phyloP scores from a whole-genome alignment of 2,888 invertebrate species.

The Dasysyrphus tricinctus region DNA sequence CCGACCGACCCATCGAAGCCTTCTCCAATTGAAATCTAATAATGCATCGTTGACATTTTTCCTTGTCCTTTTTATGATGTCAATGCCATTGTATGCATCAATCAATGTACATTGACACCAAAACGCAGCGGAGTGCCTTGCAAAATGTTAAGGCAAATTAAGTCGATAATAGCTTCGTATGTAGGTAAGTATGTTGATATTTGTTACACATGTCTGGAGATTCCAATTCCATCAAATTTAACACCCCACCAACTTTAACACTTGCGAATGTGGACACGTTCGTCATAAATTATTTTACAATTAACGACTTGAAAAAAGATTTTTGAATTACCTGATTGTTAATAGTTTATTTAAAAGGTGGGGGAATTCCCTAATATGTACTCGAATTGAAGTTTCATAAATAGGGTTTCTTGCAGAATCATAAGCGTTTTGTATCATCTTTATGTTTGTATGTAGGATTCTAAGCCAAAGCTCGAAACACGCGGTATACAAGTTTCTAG shows the following conservation, averaged over 20 bases:
- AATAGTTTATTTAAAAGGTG: not conserved
- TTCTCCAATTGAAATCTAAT: not conserved
- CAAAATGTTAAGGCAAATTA: not conserved
- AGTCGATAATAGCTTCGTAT: not conserved
- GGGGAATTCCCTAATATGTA: not conserved
- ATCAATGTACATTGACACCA: not conserved
- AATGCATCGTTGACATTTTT: constrained; percentile 3
- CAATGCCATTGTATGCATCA: not conserved
- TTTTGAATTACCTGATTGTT: not conserved
- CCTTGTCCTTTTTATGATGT: not conserved
- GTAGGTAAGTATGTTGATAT: not conserved
- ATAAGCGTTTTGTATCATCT: too few relatives aligned
- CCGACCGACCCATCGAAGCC: too few relatives aligned
- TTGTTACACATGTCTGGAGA: not conserved
- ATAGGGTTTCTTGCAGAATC: too few relatives aligned
- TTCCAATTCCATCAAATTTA: not conserved
- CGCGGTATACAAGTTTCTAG: not conserved
- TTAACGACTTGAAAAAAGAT: not conserved
- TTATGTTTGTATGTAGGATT: not conserved
- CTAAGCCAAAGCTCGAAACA: not conserved
- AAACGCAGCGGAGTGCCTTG: not conserved
- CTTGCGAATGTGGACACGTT: not conserved
- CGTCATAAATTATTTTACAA: too few relatives aligned
- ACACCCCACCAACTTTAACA: not conserved
- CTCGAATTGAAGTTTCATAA: not conserved